Percentiles rank a stretch among this genome's conserved stretches.
Evolutionary conservation across 1,140 invertebrate species (phyloP).

Genomic region (Patella vulgata): DNA sequence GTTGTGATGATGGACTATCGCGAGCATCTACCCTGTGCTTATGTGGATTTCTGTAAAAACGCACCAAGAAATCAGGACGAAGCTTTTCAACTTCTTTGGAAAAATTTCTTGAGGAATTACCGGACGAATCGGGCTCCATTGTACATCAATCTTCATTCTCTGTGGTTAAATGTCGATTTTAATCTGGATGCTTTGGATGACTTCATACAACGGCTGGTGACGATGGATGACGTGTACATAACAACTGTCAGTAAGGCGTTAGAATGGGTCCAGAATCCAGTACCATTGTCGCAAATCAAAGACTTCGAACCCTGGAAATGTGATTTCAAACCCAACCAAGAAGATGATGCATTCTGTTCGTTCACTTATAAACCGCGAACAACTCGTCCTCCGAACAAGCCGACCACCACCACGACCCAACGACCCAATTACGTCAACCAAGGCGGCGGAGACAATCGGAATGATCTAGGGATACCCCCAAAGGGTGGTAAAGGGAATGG

Average conservation of each 20-base stretch:
- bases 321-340: conserved; percentile 25
- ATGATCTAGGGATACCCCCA: not conserved
- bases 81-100: conserved; percentile 43
- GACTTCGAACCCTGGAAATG: conserved; percentile 47
- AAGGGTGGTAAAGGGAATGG: conserved; percentile 1
- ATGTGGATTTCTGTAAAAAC: conserved; percentile 48
- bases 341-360: conserved; percentile 27
- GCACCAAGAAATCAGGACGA: conserved; percentile 39
- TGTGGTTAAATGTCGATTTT: conserved; percentile 42
- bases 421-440: conserved; percentile 4
- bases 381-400: not conserved
- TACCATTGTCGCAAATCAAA: conserved; percentile 27
- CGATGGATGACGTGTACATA: conserved; percentile 49
- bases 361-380: conserved; percentile 28
- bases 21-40: conserved; percentile 43
- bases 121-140: conserved; percentile 46
- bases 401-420: not conserved
- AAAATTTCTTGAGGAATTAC: conserved; percentile 43
- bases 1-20: conserved; percentile 48
- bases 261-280: conserved; percentile 49
- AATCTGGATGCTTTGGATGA: conserved; percentile 44
- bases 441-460: not conserved
- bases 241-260: conserved; percentile 37
- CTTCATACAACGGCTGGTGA: conserved; percentile 37
- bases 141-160: conserved; percentile 50